Percentiles rank a stretch among this genome's conserved stretches.
Evolutionary conservation across 2,888 invertebrate species (phyloP).

Genomic region (Thymelicus acteon): DNA sequence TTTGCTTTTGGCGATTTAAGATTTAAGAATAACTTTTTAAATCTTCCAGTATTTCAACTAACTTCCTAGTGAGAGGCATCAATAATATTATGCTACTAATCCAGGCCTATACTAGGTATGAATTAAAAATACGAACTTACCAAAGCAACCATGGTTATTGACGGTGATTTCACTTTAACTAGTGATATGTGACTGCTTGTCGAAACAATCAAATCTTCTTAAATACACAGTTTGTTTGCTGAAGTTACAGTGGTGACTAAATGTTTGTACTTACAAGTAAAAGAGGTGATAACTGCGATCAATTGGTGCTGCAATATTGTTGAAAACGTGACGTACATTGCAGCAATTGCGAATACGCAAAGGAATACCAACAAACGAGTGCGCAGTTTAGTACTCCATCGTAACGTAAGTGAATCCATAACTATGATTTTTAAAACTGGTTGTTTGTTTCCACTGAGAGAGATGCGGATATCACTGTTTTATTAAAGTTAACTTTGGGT

Average conservation of each 20-base stretch:
- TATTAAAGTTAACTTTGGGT: too few relatives aligned
- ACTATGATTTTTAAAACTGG: too few relatives aligned
- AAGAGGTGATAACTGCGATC: constrained; percentile 72
- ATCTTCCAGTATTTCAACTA: too few relatives aligned
- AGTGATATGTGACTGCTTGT: constrained; percentile 53
- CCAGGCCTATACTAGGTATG: too few relatives aligned
- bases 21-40: too few relatives aligned
- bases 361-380: not conserved
- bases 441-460: too few relatives aligned
- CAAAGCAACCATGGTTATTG: constrained; percentile 59
- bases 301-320: constrained; percentile 57
- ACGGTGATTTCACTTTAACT: constrained; percentile 38
- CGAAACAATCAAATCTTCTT: constrained; percentile 55
- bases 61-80: too few relatives aligned
- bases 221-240: constrained; percentile 72
- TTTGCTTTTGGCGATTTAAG: too few relatives aligned
- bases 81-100: too few relatives aligned
- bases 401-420: too few relatives aligned
- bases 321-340: constrained; percentile 17
- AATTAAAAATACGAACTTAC: constrained; percentile 55
- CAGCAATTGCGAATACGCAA: constrained; percentile 42
- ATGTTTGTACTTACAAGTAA: constrained; percentile 49
- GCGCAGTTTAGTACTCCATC: too few relatives aligned
- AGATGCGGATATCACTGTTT: too few relatives aligned
- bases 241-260: constrained; percentile 64